phyloP scores from a whole-genome alignment of 2,888 invertebrate species.

The Hypolimnas misippus region DNA sequence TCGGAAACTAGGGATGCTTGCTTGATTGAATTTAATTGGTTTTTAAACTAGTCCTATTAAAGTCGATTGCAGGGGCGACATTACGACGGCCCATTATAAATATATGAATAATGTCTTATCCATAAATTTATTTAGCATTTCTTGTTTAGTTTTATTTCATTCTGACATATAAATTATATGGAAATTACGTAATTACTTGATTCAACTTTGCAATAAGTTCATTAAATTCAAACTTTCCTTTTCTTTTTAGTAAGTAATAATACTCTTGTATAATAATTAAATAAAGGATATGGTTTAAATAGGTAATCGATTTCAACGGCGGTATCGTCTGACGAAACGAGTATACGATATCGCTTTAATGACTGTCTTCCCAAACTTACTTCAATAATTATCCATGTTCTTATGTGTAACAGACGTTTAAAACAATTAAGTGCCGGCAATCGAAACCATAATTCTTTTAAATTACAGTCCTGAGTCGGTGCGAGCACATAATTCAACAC shows the following conservation, averaged over 20 bases:
- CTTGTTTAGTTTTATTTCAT: background rate
- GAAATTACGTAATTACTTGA: background rate
- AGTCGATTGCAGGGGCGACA: slow-evolving; percentile 28
- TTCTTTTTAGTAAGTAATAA: background rate
- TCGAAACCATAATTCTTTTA: slow-evolving; percentile 59
- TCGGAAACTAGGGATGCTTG: slow-evolving; percentile 44
- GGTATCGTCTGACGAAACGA: slow-evolving; percentile 13
- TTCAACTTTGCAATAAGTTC: background rate
- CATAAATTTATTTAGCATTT: background rate
- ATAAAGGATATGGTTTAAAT: background rate
- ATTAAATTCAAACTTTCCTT: no score
- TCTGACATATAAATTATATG: background rate
- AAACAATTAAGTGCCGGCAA: slow-evolving; percentile 58
- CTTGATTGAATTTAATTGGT: slow-evolving; percentile 69
- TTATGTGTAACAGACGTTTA: slow-evolving; percentile 48
- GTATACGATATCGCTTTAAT: slow-evolving; percentile 12
- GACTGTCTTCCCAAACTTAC: slow-evolving; percentile 22
- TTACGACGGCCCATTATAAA: slow-evolving; percentile 10
- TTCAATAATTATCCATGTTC: slow-evolving; percentile 35
- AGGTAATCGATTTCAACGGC: slow-evolving; percentile 5
- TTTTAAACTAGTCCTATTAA: slow-evolving; percentile 61
- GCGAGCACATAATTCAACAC: slow-evolving; percentile 64
- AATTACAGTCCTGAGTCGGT: slow-evolving; percentile 57
- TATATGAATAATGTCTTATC: background rate
- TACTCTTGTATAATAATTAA: background rate